Evolutionary conservation across 2,888 invertebrate species (phyloP), one percentile per base, ranked within the genome.

Genomic region (Coleophora deauratella): DNA sequence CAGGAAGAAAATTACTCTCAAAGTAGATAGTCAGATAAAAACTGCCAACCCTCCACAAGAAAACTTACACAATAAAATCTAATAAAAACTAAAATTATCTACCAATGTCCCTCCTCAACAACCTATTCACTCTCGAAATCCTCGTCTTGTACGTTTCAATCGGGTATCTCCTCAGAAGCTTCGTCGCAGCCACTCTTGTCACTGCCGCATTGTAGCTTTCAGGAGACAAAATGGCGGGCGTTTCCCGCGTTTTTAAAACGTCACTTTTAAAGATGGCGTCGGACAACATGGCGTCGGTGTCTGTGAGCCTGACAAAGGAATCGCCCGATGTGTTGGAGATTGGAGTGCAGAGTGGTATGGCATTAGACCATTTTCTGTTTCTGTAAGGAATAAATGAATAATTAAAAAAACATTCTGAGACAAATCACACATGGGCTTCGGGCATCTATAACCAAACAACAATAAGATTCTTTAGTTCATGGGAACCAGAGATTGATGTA

Each of bases 351-450:
- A 91, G 91, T 0, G 95, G 95, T 50, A 95, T 93, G 1, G 93
- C 91, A 61, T 91, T 93, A 0, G 94, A 94, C 95, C 95, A 95
- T 80, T 94, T 93, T 47, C 94, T 93, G 67, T 92, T 93, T 59
- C 91, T 91, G 67, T 42, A 51, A 45, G 37, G 36, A 34, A 15
- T 35, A 37, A 35, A 34, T 33, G 12, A 9, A 14, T 12, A 30
- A n/a, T 13, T 38, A 10, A 35, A 6, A 27, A n/a, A 28, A 21
- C 35, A 39, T 40, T 32, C 7, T n/a, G 10, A 34, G 27, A 30
- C 21, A 13, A 43, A 27, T 11, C 11, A 27, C 34, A 28, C 28
- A 28, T 28, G 28, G 6, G 6, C 28, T 28, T 28, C 7, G 28
- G n/a, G n/a, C n/a, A n/a, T n/a, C n/a, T n/a, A n/a, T n/a, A n/a